phyloP scores from a whole-genome alignment of 1,140 invertebrate species.

The Spodoptera frugiperda region DNA sequence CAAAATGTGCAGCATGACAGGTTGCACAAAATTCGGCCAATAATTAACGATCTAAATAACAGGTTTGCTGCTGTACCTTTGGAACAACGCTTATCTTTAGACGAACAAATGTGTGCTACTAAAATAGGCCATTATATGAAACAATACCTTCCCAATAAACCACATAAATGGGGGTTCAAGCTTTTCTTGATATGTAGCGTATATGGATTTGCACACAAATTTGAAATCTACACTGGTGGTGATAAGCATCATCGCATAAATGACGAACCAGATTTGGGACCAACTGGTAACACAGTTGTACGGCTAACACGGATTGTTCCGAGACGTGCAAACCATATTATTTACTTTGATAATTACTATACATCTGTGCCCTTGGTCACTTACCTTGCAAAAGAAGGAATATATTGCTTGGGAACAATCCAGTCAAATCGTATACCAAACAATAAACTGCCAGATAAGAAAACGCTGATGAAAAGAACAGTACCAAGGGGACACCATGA shows the following conservation, averaged over 20 bases:
- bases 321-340: conserved; percentile 14
- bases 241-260: background rate
- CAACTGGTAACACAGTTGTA: conserved; percentile 6
- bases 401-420: conserved; percentile 20
- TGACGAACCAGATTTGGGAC: conserved; percentile 27
- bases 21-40: conserved; percentile 6
- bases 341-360: conserved; percentile 36
- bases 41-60: conserved; percentile 2
- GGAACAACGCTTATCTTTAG: conserved; percentile 2
- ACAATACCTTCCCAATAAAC: conserved; percentile 24
- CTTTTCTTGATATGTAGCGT: conserved; percentile 9
- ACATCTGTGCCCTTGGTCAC: conserved; percentile 9
- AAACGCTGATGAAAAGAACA: conserved; percentile 2
- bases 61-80: background rate
- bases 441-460: conserved; percentile 13
- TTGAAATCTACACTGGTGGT: conserved; percentile 19
- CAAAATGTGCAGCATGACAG: background rate
- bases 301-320: conserved; percentile 3
- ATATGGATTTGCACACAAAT: conserved; percentile 26
- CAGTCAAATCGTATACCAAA: conserved; percentile 18
- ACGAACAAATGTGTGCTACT: conserved; percentile 33
- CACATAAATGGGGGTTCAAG: conserved; percentile 33
- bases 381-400: conserved; percentile 7
- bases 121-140: conserved; percentile 21
- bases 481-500: conserved; percentile 17